Evolutionary conservation across 2,888 invertebrate species (phyloP), one percentile per base, ranked within the genome.

Genomic region (Pammene aurita): DNA sequence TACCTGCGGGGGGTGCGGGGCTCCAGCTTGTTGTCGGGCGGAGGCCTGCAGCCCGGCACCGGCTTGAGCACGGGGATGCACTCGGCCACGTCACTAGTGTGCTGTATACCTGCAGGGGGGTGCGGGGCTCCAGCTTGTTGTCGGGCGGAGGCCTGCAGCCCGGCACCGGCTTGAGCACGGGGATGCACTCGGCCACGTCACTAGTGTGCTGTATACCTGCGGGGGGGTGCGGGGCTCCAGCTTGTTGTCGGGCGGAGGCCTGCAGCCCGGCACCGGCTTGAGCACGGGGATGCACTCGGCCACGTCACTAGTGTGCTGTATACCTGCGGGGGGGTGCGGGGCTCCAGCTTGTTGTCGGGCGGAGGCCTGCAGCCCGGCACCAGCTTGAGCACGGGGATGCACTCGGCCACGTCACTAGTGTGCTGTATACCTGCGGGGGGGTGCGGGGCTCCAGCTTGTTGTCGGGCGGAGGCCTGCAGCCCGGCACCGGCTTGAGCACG

Each of bases 401-500:
- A 89, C 13, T 96, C 10, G 52, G 7, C 26, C 13, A 26, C 13
- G 13, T n/a, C n/a, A n/a, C n/a, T n/a, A n/a, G 11, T 1, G 13
- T 5, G 10, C 26, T 10, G 52, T 44, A 6, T n/a, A 87, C 86
- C 87, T 90, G 91, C 71, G 91, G 89, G 52, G 92, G 89, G 5
- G 88, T 89, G 18, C 87, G 84, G 41, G 86, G 87, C 60, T 56
- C 56, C 56, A 80, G 82, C 52, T 80, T 80, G 52, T 80, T 35
- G 14, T 16, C 46, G 41, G 54, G 44, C 44, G 88, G 86, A 80
- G 86, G 85, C 60, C 83, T 73, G 78, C 87, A 89, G 76, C 96
- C 95, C 0, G 96, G 96, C 76, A 96, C 96, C 0, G 96, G 96
- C 84, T 96, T 96, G 55, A 96, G 88, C 73, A 96, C 95, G n/a